Evolutionary conservation across 2,113 vertebrate species (phyloP).

Genomic region (Equus quagga): DNA sequence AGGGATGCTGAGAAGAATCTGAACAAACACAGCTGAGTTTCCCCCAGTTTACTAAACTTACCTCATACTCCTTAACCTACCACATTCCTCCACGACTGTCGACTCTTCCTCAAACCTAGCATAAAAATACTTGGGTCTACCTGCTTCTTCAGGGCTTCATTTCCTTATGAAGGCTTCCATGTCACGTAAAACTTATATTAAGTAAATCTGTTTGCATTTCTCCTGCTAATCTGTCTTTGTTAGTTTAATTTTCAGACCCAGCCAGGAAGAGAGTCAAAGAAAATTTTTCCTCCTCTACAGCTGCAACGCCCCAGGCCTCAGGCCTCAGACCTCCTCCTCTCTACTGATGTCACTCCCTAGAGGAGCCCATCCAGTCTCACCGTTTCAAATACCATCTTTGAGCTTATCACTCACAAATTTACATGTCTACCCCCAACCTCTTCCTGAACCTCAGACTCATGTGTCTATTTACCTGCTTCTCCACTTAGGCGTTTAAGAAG

Average conservation of each 20-base stretch:
- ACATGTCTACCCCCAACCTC: not conserved
- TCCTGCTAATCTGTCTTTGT: not conserved
- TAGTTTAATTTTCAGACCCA: not conserved
- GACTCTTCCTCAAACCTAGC: not conserved
- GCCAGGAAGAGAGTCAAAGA: not conserved
- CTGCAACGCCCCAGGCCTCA: not conserved
- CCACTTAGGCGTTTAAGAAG: not conserved
- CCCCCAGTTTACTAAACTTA: not conserved
- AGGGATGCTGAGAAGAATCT: not conserved
- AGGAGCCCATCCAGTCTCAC: not conserved
- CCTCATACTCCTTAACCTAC: not conserved
- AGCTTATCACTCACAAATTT: not conserved
- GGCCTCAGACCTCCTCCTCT: not conserved
- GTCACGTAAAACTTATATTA: not conserved
- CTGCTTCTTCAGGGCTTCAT: not conserved
- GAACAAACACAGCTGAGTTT: not conserved
- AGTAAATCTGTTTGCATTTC: not conserved
- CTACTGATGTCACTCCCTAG: not conserved
- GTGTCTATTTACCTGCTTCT: not conserved
- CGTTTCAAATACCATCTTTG: not conserved
- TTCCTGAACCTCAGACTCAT: not conserved
- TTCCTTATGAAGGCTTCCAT: not conserved
- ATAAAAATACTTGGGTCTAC: not conserved
- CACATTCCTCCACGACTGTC: not conserved
- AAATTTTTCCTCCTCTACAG: not conserved